A percentile compares a stretch with the other conserved stretches of the same genome.
phyloP scores from a whole-genome alignment of 2,888 invertebrate species.

The Copidosoma aretas region DNA sequence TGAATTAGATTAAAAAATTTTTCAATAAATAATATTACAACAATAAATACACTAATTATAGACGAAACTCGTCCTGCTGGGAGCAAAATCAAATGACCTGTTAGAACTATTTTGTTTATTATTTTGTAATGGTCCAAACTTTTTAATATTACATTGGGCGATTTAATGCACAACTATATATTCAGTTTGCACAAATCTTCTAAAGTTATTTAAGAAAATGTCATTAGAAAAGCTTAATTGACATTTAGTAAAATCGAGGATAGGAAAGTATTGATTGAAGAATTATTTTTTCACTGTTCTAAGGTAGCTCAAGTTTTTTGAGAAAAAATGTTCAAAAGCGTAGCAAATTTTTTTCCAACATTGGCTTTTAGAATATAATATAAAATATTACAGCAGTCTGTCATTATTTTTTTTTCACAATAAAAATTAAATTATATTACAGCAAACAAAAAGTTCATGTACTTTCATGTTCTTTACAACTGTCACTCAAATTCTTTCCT shows the following conservation, averaged over 20 bases:
- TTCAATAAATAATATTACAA: constrained; percentile 16
- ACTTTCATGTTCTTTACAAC: constrained; percentile 6
- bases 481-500: constrained; percentile 18
- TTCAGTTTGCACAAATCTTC: too few relatives aligned
- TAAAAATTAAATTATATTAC: constrained; percentile 9
- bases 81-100: constrained; percentile 22
- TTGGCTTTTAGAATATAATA: constrained; percentile 7
- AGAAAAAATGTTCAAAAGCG: neutral
- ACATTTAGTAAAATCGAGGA: constrained; percentile 30
- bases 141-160: too few relatives aligned
- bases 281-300: constrained; percentile 4
- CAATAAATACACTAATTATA: constrained; percentile 20
- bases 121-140: neutral
- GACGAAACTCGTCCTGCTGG: constrained; percentile 11
- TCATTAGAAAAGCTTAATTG: constrained; percentile 34
- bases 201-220: constrained; percentile 21
- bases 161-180: constrained; percentile 29
- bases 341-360: constrained; percentile 5
- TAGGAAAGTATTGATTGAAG: constrained; percentile 24
- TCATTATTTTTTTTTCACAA: constrained; percentile 5
- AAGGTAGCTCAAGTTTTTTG: neutral
- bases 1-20: constrained; percentile 13
- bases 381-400: constrained; percentile 23
- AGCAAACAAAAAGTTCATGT: constrained; percentile 12
- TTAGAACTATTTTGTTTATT: constrained; percentile 14